Evolutionary conservation across 2,888 invertebrate genomes (phyloP), one percentile per base, ranked within the genome.

Genomic region (Plagiodera versicolora): DNA sequence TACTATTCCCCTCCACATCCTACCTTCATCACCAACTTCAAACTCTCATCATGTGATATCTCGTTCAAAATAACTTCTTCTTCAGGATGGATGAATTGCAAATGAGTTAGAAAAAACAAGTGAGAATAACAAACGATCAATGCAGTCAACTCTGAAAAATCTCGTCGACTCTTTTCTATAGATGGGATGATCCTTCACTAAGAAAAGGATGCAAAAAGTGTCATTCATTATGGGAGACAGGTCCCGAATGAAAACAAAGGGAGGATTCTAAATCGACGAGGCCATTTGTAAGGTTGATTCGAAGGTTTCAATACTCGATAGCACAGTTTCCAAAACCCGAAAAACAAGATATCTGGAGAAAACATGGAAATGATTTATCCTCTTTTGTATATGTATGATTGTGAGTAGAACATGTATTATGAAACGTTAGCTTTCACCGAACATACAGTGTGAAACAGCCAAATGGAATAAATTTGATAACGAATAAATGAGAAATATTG

Each of bases 61-160:
- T 19, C 18, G 16, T 32, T 32, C 17, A 17, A 16, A 30, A 32
- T 19, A 17, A 35, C 14, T 32, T 19, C 50, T 8, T 24, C 35
- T 51, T 32, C 17, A 51, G 11, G 16, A 16, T 35, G 18, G 24
- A 30, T 51, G 50, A 51, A 51, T 51, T 30, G 18, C 32, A 32
- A 51, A 51, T 51, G 35, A 51, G 50, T 32, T 51, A 30, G n/a
- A 51, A 51, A 52, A 52, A 52, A 52, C 52, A 19, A 17, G 20
- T 14, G 52, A 39, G 14, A 52, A 52, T 52, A 52, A 52, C 52
- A 52, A 35, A 52, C 35, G 52, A 52, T 39, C 52, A 3, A 14
- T 39, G n/a, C 39, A 14, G 39, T 3, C n/a, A 14, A n/a, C 39
- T 39, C 11, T 39, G 39, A 8, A 39, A 14, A n/a, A 4, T 14